These are phyloP conservation scores for Rhabdomys pumilio DNA, from an alignment of 2,797 vertebrate species.

Conservation along the genomic window DNA sequence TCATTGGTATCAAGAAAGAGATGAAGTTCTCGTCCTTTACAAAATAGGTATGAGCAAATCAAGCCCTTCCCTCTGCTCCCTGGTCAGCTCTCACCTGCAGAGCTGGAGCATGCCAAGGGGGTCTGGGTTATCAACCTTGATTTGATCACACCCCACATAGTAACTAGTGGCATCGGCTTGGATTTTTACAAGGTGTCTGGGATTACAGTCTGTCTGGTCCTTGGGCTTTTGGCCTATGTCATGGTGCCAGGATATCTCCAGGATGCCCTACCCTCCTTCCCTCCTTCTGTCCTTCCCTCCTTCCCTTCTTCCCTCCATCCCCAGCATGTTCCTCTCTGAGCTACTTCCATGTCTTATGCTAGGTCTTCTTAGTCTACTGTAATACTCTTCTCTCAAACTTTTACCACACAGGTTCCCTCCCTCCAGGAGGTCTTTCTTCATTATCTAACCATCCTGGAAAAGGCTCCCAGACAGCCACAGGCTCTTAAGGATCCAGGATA, in stretches of 20 bases:
- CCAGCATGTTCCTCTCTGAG: too few relatives aligned
- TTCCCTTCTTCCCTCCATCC: background rate
- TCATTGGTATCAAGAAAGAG: conserved; percentile 18
- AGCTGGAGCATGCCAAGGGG: accelerated
- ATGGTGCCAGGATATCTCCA: too few relatives aligned
- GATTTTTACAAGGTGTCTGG: background rate
- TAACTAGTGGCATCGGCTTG: background rate
- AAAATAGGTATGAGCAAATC: background rate
- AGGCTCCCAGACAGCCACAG: background rate
- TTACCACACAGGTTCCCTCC: too few relatives aligned
- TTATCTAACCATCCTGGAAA: background rate
- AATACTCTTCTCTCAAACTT: background rate
- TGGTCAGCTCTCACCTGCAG: background rate
- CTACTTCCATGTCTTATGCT: background rate
- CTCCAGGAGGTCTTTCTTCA: background rate
- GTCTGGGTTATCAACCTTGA: background rate
- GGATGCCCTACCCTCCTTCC: accelerated
- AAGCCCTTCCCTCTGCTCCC: background rate
- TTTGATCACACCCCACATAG: background rate
- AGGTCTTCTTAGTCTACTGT: background rate
- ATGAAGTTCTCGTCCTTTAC: background rate
- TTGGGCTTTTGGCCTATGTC: accelerated
- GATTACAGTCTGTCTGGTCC: too few relatives aligned
- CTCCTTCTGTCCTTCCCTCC: background rate
- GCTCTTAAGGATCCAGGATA: background rate